Base-by-base conservation (phyloP, 2,888 invertebrate genomes). In the Villa cingulata region DNA sequence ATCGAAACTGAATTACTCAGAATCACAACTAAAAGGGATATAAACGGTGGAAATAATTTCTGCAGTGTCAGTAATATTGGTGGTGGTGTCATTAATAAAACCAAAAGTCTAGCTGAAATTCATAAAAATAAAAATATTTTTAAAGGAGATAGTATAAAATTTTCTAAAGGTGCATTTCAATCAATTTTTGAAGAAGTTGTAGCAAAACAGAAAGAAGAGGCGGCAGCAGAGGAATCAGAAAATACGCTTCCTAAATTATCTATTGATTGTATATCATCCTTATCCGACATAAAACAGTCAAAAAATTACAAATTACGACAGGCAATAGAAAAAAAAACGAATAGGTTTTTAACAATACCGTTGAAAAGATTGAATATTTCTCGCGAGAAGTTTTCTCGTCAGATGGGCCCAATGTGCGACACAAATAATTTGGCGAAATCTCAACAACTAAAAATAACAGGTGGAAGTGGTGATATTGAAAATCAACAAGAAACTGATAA, bases 341-440 rank as follows among this genome's bases (percentile, higher is more conserved):
- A n/a, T n/a, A n/a, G n/a, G n/a, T n/a, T 49, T 27, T n/a, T 37
- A 14, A 54, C 59, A 17, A 57, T 57, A 46, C 50, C 57, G 18
- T 54, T 57, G 36, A 53, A 51, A 9, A 56, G 55, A 15, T 58
- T 57, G 48, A 32, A 32, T 32, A 32, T 5, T 32, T 32, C 12
- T 36, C 42, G 38, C 46, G 40, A 46, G 41, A 45, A 50, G 41
- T 43, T 16, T 12, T 45, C 46, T 39, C 18, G 38, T 48, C 55
- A 55, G 54, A 57, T 57, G 56, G 56, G 57, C 51, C 57, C 56
- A 51, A 55, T 57, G 57, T 54, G 56, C 49, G 55, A 57, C 46
- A 51, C 52, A 40, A 55, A 46, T 29, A 37, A 32, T 12, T 32
- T 32, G 12, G 9, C 41, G 37, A 43, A 16, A 29, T 41, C 46